Conservation (phyloP, 2,113 vertebrate species). For the Brachypteracias leptosomus region DNA sequence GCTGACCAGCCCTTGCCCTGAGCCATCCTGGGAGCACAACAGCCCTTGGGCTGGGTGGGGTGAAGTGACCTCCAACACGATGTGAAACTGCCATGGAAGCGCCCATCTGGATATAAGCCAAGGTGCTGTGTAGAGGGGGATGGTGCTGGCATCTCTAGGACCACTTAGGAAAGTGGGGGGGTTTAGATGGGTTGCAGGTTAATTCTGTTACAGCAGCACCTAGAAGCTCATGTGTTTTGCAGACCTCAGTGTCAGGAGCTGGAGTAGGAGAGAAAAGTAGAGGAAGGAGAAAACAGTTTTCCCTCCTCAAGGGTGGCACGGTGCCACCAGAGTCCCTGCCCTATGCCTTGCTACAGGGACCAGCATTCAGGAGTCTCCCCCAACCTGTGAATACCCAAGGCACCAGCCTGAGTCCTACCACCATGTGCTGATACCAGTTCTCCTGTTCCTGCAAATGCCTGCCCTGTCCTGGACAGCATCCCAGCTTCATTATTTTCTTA, state of each 20-base stretch:
- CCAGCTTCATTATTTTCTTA: neutral
- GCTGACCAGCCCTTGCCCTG: neutral
- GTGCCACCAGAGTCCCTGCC: fast-evolving
- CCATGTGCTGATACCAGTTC: fast-evolving
- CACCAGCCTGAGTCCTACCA: neutral
- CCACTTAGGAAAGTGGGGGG: neutral
- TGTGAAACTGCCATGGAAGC: neutral
- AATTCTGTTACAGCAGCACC: neutral
- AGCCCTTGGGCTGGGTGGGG: neutral
- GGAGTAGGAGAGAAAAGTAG: neutral
- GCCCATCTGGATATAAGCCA: neutral
- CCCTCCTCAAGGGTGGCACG: too few relatives aligned
- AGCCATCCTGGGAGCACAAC: neutral
- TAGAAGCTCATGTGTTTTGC: neutral
- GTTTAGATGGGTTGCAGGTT: neutral
- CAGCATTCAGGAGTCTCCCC: neutral
- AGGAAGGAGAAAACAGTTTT: neutral
- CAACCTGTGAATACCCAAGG: neutral
- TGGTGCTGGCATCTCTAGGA: neutral
- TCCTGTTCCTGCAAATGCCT: neutral
- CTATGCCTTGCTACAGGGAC: neutral
- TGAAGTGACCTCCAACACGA: neutral
- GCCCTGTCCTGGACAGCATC: neutral
- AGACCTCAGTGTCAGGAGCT: neutral
- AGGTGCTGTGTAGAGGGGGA: neutral